Evolutionary conservation across 2,888 invertebrate species (phyloP).

Genomic region (Fissipunctia ypsillon): DNA sequence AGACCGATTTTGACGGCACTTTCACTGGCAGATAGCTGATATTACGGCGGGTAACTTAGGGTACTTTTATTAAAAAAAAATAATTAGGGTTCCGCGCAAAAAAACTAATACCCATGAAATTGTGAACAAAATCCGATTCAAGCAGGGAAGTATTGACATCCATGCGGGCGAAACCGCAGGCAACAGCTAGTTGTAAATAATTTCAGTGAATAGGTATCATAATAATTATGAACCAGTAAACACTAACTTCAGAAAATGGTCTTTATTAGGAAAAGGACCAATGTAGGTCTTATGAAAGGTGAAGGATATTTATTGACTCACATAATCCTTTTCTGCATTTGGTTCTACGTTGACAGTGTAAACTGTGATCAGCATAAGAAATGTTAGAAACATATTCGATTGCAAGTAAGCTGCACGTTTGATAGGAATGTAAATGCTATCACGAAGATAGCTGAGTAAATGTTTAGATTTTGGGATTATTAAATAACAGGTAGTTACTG

Average conservation of each 20-base stretch:
- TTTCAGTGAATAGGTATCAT: background rate
- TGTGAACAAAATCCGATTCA: no score
- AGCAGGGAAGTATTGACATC: no score
- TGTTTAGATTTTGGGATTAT: background rate
- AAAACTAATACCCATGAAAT: no score
- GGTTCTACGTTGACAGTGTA: slow-evolving; percentile 14
- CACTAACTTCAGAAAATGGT: background rate
- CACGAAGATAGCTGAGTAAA: background rate
- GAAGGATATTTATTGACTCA: slow-evolving; percentile 27
- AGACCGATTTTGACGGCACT: no score
- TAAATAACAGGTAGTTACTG: slow-evolving; percentile 22
- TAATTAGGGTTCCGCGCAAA: no score
- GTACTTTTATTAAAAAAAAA: no score
- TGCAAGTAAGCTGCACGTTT: background rate
- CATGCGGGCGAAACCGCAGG: no score
- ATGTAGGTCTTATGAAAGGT: background rate
- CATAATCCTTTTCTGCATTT: slow-evolving; percentile 41
- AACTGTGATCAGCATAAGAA: slow-evolving; percentile 23
- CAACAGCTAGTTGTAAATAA: background rate
- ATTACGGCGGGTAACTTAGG: no score
- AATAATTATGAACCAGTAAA: background rate
- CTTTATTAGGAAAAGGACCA: background rate
- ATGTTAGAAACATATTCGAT: slow-evolving; percentile 39
- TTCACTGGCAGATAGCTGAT: no score
- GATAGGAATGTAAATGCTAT: background rate